A percentile compares a stretch with the other conserved stretches of the same genome.
These are phyloP conservation scores for Rousettus madagascariensis DNA, from an alignment of 2,797 vertebrate genomes.

Conservation along the genomic window DNA sequence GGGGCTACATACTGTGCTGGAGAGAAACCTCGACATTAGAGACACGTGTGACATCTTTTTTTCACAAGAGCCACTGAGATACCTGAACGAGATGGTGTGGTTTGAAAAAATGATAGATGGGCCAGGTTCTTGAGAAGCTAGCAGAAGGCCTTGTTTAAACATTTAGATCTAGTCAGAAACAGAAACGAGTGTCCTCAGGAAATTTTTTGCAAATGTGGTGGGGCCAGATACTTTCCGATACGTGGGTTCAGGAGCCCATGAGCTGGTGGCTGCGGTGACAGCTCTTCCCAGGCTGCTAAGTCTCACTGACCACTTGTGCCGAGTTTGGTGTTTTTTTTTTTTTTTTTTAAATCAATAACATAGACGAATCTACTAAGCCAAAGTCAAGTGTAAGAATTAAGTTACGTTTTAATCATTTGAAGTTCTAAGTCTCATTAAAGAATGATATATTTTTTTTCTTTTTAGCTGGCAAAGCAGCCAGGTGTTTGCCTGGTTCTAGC, in stretches of 20 bases:
- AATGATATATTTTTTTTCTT: not conserved
- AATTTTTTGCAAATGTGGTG: not conserved
- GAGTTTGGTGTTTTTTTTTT: not conserved
- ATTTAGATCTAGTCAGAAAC: not conserved
- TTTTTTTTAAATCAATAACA: not conserved
- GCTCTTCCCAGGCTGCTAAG: not conserved
- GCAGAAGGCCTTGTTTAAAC: not conserved
- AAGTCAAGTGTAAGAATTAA: not conserved
- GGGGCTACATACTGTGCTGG: not conserved
- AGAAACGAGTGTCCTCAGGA: not conserved
- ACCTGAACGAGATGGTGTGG: not conserved
- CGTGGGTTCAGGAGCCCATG: fast-evolving
- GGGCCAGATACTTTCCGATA: not conserved
- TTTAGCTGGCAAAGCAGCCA: not conserved
- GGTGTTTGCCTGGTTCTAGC: slow-evolving; percentile 78
- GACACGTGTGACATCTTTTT: not conserved
- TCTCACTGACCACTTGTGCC: not conserved
- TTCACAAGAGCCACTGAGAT: not conserved
- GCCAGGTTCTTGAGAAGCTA: slow-evolving; percentile 31
- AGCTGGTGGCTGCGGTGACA: not conserved
- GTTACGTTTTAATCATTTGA: not conserved
- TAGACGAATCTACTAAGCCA: not conserved
- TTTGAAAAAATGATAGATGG: slow-evolving; percentile 7
- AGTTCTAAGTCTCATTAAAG: not conserved
- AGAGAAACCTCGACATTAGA: not conserved